Base-by-base conservation (phyloP, 2,113 vertebrate species). In the Thinocorus orbignyianus region DNA sequence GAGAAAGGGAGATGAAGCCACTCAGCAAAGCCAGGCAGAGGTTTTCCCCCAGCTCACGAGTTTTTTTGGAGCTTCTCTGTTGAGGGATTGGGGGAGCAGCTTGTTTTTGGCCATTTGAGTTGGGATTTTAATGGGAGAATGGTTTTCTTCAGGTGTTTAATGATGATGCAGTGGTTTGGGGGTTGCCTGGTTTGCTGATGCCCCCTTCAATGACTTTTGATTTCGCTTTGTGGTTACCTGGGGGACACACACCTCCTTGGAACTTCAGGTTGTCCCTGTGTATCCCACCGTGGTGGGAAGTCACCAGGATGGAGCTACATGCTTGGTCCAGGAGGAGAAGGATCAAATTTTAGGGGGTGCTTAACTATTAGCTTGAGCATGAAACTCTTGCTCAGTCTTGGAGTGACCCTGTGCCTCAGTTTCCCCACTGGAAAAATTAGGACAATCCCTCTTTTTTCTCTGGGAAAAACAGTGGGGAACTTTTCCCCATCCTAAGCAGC, bases 1-100 rank as follows among this genome's bases (percentile, higher is more conserved):
- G 72, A 57, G 71, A 46, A 54, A 51, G 52, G 65, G 92, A 82
- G 60, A 60, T 26, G 88, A 78, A 88, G 85, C 35, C 5, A 2
- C 62, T 86, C 15, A 0, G 71, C 39, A 15, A 26, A 54, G 54
- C 20, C 55, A 65, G 2, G 5, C 58, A 22, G 17, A 4, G 3
- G 3, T 62, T 82, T 48, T 22, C 16, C 46, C 26, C 4, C 1
- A 3, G 6, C 33, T 33, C 0, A 0, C 14, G n/a, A 19, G 11
- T 10, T 2, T 77, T 69, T 35, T 46, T 46, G 33, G 39, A 66
- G 52, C 39, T 89, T 11, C 23, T 70, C 2, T 2, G 13, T 15
- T 10, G 14, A 48, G 7, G 54, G 39, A 6, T 35, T 55, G 12
- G 3, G 4, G 9, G 11, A 6, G 7, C 2, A 1, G 17, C 54